Base-by-base conservation (phyloP, 2,797 vertebrate genomes). In the Nyctalus aviator region DNA sequence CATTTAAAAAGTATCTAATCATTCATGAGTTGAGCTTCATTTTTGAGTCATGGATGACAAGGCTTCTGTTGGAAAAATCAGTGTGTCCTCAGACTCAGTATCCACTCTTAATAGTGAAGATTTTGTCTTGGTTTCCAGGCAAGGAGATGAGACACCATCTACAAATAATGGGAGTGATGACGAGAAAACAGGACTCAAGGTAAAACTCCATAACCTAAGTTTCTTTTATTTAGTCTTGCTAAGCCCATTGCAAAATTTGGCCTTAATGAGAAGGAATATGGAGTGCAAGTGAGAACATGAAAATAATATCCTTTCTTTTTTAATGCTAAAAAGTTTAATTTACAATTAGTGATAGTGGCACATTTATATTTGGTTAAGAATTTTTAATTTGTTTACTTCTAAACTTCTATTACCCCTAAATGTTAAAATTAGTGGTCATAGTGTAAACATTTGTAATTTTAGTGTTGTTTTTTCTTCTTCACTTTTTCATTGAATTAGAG, bases 61-160 rank as follows among this genome's bases (percentile, higher is more conserved):
- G 98, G 99, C 99, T 98, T 99, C 99, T 98, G 99, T 99, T 99
- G 99, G 99, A 98, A 99, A 99, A 99, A 99, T 99, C 98, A 99
- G 99, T 98, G 99, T 99, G 98, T 99, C 99, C 93, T 99, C 99
- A 95, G 99, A 99, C 98, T 99, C 99, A 82, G 99, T 99, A 97
- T 99, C 99, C 98, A 99, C 99, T 98, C 99, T 99, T 98, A 99
- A 99, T 99, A 99, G 99, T 98, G 99, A 99, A 99, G 99, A 99
- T 99, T 99, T 99, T 99, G 99, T 99, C 98, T 99, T 99, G 97
- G 99, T 99, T 98, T 99, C 99, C 98, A 99, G 99, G 97, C 99
- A 99, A 98, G 99, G 99, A 98, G 99, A 99, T 98, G 99, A 99
- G 96, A 99, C 99, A 95, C 99, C 99, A 95, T 99, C 99, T 98